Evolutionary conservation across 1,140 invertebrate species (phyloP).

Genomic region (Eupristina koningsbergeri): DNA sequence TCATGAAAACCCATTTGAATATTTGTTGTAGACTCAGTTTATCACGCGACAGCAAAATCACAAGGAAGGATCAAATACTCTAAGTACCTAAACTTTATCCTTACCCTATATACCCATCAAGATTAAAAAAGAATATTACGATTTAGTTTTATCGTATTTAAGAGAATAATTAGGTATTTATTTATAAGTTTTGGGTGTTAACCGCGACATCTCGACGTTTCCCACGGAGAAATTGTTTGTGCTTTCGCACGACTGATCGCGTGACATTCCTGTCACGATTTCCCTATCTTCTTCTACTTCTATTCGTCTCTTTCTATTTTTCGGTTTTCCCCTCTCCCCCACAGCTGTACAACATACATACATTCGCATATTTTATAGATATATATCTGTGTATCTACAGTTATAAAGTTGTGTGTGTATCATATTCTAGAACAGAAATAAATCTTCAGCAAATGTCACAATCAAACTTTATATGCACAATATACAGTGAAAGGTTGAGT

Average conservation of each 20-base stretch:
- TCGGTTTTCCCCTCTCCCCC: background rate
- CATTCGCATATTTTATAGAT: background rate
- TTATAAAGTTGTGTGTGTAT: background rate
- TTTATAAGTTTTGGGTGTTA: background rate
- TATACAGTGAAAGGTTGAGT: background rate
- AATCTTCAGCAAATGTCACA: background rate
- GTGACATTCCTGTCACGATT: background rate
- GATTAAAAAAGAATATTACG: background rate
- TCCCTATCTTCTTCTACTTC: no score
- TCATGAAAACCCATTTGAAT: no score
- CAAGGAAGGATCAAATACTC: background rate
- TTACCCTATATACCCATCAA: background rate
- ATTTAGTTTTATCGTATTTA: background rate
- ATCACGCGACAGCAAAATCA: no score
- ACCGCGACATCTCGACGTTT: background rate
- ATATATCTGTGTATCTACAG: background rate
- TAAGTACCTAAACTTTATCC: background rate
- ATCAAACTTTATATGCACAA: background rate
- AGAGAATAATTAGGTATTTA: background rate
- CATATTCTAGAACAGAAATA: background rate
- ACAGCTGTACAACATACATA: background rate
- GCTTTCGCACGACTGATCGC: constrained; percentile 25
- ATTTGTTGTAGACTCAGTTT: no score
- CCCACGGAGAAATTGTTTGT: constrained; percentile 4
- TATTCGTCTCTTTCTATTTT: background rate